Base-by-base conservation (phyloP, 1,140 invertebrate species). In the Leptopilina boulardi region DNA sequence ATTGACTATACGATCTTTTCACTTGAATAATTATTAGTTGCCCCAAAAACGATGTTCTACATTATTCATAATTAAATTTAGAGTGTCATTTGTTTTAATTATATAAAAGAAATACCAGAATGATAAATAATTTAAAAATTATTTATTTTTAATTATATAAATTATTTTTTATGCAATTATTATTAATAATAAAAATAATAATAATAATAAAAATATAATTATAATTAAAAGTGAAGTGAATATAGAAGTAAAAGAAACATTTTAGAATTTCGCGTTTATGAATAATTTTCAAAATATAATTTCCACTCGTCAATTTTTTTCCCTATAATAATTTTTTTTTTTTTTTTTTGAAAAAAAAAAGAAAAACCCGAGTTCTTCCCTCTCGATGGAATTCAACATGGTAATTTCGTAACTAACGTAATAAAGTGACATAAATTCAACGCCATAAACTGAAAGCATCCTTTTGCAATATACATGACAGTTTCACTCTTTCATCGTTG, bases 361-460 rank as follows among this genome's bases (percentile, higher is more conserved):
- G n/a, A 21, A 21, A 66, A 66, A 66, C 47, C 30, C 59, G 11
- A 66, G 23, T 66, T 66, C 21, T 26, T 66, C 0, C 13, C 59
- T 66, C 23, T 26, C 23, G 59, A 30, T 66, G 59, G 26, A n/a
- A 66, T 66, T 66, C 59, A 34, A 66, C 26, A n/a, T 66, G 26
- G 23, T 30, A 66, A 66, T 66, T 26, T 66, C 23, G 4, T 66
- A 66, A 66, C 59, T 66, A 66, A 66, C 26, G 59, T 66, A 66
- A 66, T 66, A 66, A 66, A 66, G 21, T 66, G 23, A n/a, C 59
- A 66, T 66, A 66, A 66, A 66, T 66, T 66, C 59, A 23, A 30
- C 59, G 23, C 21, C 23, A 66, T 66, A 66, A 66, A 66, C 23
- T 66, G 59, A 2, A 66, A 66, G 59, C 23, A 59, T 21, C 26